phyloP scores from a whole-genome alignment of 2,888 invertebrate genomes.

The Dorcus hopei region DNA sequence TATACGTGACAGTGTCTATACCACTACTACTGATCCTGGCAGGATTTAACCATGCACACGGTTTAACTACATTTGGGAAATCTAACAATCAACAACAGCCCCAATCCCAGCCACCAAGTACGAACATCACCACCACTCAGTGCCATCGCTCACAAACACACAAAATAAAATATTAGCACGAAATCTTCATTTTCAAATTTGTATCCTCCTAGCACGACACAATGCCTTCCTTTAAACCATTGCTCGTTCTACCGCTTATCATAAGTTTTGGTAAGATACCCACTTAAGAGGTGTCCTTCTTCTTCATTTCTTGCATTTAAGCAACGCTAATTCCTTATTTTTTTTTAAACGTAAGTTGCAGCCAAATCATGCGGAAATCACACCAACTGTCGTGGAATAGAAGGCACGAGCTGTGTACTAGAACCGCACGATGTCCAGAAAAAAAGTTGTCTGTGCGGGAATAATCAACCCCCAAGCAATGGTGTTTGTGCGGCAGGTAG shows the following conservation, averaged over 20 bases:
- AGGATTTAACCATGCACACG: constrained; percentile 49
- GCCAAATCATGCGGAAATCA: constrained; percentile 42
- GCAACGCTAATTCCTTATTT: background rate
- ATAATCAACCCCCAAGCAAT: constrained; percentile 43
- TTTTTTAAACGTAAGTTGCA: constrained; percentile 29
- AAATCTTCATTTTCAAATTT: background rate
- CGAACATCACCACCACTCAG: constrained; percentile 26
- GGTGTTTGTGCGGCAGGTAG: constrained; percentile 38
- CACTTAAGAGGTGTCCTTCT: background rate
- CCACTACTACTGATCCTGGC: constrained; percentile 54
- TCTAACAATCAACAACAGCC: constrained; percentile 34
- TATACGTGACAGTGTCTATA: constrained; percentile 52
- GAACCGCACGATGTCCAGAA: constrained; percentile 26
- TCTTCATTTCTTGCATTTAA: background rate
- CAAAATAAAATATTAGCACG: constrained; percentile 2
- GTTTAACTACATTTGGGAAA: constrained; percentile 49
- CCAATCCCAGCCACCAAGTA: constrained; percentile 38
- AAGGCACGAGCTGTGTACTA: constrained; percentile 43
- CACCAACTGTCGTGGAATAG: constrained; percentile 40
- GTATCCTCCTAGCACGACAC: background rate
- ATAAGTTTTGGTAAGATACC: constrained; percentile 1
- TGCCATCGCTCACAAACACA: constrained; percentile 15
- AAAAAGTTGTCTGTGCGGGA: constrained; percentile 42
- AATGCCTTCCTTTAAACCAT: background rate
- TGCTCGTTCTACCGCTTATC: constrained; percentile 2